These are phyloP conservation scores for Stenurella melanura DNA, from an alignment of 2,888 invertebrate genomes.

Conservation along the genomic window DNA sequence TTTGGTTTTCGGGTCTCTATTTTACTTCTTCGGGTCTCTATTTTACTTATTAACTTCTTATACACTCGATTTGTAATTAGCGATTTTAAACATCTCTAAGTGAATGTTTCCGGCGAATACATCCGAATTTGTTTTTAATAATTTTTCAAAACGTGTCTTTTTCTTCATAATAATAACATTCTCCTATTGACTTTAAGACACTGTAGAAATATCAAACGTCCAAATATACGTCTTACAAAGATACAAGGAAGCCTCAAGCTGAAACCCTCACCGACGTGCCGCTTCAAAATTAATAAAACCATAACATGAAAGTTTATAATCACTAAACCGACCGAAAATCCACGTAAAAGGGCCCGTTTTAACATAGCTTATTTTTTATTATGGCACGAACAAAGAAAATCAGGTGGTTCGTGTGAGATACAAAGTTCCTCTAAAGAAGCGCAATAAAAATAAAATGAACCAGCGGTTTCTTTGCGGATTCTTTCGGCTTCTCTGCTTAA, in stretches of 20 bases:
- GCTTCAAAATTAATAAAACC: constrained; percentile 64
- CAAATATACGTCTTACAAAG: constrained; percentile 10
- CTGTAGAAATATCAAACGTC: neutral
- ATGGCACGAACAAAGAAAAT: constrained; percentile 59
- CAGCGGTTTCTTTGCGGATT: constrained; percentile 60
- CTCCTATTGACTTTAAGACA: neutral
- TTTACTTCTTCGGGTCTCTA: too few species aligned
- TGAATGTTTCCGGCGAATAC: too few species aligned
- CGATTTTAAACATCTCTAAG: too few species aligned
- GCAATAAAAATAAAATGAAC: constrained; percentile 69
- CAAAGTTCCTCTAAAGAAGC: constrained; percentile 62
- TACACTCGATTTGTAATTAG: too few species aligned
- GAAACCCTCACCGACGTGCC: constrained; percentile 36
- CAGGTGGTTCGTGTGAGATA: constrained; percentile 64
- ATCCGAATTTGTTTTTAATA: too few species aligned
- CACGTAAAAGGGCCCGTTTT: constrained; percentile 56
- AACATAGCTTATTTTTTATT: constrained; percentile 49
- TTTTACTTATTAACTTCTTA: too few species aligned
- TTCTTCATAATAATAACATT: neutral
- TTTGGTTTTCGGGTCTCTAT: too few species aligned
- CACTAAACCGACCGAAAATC: constrained; percentile 63
- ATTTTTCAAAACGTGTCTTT: neutral
- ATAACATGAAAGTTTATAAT: constrained; percentile 61
- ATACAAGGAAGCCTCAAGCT: neutral
- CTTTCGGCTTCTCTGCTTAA: constrained; percentile 68